phyloP scores from a whole-genome alignment of 2,888 invertebrate species.

The Meteorus colon region DNA sequence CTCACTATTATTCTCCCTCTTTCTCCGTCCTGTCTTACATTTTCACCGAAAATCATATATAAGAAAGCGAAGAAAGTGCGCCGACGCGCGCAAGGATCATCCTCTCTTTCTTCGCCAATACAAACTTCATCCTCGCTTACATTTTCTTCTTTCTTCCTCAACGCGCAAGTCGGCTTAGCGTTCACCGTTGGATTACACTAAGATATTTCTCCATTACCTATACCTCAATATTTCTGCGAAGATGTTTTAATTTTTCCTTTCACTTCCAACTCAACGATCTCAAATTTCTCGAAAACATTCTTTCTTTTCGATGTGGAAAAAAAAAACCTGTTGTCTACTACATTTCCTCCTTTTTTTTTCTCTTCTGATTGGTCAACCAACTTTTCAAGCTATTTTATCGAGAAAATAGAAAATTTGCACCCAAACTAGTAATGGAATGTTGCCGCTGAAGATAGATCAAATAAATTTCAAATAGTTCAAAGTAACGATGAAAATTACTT shows the following conservation, averaged over 20 bases:
- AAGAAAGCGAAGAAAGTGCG: conserved; percentile 29
- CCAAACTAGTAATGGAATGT: too few relatives aligned
- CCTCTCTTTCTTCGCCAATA: neutral
- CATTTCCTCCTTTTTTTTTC: neutral
- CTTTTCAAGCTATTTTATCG: too few relatives aligned
- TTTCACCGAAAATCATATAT: conserved; percentile 31
- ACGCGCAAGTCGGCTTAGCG: conserved; percentile 21
- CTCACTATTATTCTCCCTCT: conserved; percentile 28
- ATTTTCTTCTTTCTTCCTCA: neutral
- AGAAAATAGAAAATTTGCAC: too few relatives aligned
- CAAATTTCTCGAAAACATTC: neutral
- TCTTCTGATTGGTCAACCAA: neutral
- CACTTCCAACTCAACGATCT: neutral
- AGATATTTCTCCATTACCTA: neutral
- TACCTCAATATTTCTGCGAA: neutral
- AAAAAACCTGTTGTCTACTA: neutral
- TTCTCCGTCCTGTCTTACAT: conserved; percentile 43
- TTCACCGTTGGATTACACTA: conserved; percentile 22
- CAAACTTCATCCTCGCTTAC: neutral
- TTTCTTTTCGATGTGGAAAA: neutral
- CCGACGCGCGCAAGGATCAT: conserved; percentile 40
- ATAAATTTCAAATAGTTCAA: too few relatives aligned
- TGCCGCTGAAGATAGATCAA: neutral
- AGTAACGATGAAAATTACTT: too few relatives aligned
- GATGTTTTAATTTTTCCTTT: neutral